Evolutionary conservation across 1,140 invertebrate genomes (phyloP).

Genomic region (Drosophila takahashii): DNA sequence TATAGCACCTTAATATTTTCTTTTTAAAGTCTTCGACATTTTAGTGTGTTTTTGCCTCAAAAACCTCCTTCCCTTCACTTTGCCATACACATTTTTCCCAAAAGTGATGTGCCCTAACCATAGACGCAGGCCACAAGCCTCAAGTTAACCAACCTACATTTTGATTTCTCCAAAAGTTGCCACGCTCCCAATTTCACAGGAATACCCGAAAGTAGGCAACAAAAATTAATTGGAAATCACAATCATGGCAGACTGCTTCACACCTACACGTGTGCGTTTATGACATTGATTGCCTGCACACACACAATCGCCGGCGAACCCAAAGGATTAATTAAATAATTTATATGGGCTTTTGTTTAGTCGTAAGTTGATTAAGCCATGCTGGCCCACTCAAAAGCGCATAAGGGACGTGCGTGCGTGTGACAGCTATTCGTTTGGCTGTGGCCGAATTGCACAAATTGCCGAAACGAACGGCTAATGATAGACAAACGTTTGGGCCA

Average conservation of each 20-base stretch:
- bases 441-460: conserved; percentile 50
- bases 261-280: conserved; percentile 68
- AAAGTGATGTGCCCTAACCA: conserved; percentile 4
- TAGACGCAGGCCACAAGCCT: neutral
- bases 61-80: neutral
- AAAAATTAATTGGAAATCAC: conserved; percentile 71
- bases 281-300: conserved; percentile 79
- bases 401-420: conserved; percentile 29
- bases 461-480: conserved; percentile 62
- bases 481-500: conserved; percentile 68
- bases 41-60: conserved; percentile 7
- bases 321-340: conserved; percentile 82
- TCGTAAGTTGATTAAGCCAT: conserved; percentile 76
- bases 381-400: conserved; percentile 46
- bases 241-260: conserved; percentile 65
- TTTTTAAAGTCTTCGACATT: no score
- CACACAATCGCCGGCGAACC: conserved; percentile 45
- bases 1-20: no score
- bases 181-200: conserved; percentile 10
- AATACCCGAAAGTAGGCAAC: conserved; percentile 48
- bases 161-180: neutral
- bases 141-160: conserved; percentile 6
- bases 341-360: conserved; percentile 80
- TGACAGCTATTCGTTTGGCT: conserved; percentile 14
- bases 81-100: neutral